Conservation (phyloP, 2,797 vertebrate genomes). For the Sebastes variabilis region DNA sequence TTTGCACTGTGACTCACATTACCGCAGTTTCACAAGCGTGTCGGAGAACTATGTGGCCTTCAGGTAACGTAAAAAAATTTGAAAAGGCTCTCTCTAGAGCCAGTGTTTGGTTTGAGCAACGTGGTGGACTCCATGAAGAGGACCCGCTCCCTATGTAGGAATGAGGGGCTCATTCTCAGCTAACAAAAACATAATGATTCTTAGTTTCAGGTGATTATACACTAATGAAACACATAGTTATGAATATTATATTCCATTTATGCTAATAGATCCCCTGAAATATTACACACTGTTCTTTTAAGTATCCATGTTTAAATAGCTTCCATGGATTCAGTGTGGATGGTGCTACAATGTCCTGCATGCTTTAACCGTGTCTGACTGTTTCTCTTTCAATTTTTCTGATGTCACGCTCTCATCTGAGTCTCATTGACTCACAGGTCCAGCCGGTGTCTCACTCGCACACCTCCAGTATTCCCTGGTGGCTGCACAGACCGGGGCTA, state of each 20-base stretch:
- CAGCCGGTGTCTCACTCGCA: background rate
- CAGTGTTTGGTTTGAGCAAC: background rate
- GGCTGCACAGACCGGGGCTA: conserved; percentile 6
- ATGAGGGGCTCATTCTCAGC: too few relatives aligned
- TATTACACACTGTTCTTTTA: background rate
- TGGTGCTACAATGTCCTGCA: background rate
- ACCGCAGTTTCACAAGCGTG: too few relatives aligned
- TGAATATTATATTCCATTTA: too few relatives aligned
- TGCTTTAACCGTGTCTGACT: background rate
- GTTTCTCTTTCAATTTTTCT: background rate
- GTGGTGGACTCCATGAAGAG: background rate
- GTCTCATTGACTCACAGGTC: background rate
- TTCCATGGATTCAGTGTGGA: background rate
- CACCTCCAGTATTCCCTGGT: conserved; percentile 7
- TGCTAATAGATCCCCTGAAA: too few relatives aligned
- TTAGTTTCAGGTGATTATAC: too few relatives aligned
- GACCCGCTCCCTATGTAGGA: background rate
- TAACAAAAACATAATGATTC: too few relatives aligned
- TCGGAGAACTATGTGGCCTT: too few relatives aligned
- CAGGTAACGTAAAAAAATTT: too few relatives aligned
- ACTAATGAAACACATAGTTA: too few relatives aligned
- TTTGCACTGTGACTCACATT: background rate
- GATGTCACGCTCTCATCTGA: conserved; percentile 15
- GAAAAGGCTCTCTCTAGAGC: background rate
- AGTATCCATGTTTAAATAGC: background rate